Conservation (phyloP, 2,113 vertebrate genomes). For the Daboia siamensis region DNA sequence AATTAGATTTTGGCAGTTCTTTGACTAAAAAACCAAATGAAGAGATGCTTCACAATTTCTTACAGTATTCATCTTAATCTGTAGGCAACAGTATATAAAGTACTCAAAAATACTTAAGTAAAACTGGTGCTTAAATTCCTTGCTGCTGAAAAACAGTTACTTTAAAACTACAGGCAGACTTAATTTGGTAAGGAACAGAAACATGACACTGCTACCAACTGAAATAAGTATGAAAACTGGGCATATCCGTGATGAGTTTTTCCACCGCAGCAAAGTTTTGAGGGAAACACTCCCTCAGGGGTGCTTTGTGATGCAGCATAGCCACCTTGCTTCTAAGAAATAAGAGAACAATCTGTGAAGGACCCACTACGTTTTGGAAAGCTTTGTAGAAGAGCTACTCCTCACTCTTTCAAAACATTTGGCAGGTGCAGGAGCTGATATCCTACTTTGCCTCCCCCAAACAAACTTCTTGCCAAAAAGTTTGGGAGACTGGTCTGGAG, state of each 20-base stretch:
- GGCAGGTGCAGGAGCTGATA: neutral
- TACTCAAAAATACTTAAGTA: neutral
- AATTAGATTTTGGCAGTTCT: neutral
- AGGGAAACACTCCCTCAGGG: neutral
- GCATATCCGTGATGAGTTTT: neutral
- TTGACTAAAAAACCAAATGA: neutral
- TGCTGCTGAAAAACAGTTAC: neutral
- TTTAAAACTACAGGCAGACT: neutral
- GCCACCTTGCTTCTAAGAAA: neutral
- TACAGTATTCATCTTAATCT: constrained; percentile 8
- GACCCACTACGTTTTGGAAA: neutral
- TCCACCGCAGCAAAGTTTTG: neutral
- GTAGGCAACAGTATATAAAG: constrained; percentile 7
- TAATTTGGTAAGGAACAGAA: neutral
- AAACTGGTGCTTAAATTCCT: neutral
- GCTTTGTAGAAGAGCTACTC: neutral
- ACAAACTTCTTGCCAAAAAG: neutral
- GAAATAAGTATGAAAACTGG: neutral
- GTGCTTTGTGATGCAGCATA: neutral
- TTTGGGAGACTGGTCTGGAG: neutral
- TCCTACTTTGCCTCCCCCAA: neutral
- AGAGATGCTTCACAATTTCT: constrained; percentile 3
- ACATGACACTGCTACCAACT: neutral
- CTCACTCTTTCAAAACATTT: neutral
- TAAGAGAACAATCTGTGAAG: neutral